Percentiles rank a stretch among this genome's conserved stretches.
Conservation (phyloP, 2,113 vertebrate genomes). For the Trochalopteron elliotii region DNA sequence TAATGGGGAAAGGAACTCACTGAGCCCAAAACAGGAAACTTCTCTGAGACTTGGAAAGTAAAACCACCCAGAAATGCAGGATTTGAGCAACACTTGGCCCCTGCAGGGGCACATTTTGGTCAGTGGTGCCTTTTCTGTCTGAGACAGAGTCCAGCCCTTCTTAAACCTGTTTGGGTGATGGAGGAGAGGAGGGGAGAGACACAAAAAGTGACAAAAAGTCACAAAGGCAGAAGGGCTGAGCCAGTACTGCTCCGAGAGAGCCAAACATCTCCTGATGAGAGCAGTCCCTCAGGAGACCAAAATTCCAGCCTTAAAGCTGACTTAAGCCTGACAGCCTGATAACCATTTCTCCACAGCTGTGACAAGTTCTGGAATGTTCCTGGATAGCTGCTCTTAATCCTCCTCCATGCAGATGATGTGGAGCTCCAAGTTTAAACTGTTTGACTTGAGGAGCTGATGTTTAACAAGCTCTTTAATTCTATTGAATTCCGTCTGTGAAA, state of each 20-base stretch:
- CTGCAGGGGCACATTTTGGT: not conserved
- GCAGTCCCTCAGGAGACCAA: not conserved
- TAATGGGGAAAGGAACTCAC: not conserved
- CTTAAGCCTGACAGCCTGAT: not conserved
- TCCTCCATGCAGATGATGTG: not conserved
- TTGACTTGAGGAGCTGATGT: conserved; percentile 38
- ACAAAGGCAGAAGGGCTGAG: not conserved
- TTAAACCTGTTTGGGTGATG: not conserved
- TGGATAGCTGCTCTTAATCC: not conserved
- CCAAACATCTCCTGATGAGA: not conserved
- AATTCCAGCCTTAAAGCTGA: not conserved
- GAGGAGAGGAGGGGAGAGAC: not conserved
- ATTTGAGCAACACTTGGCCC: not conserved
- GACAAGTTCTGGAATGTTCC: not conserved
- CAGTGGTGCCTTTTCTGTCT: not conserved
- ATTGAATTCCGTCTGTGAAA: conserved; percentile 1
- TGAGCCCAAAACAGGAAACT: not conserved
- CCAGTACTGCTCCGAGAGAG: not conserved
- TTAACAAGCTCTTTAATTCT: conserved; percentile 59
- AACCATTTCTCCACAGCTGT: not conserved
- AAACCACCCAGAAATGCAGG: not conserved
- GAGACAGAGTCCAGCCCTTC: not conserved
- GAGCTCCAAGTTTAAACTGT: not conserved
- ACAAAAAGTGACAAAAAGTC: not conserved
- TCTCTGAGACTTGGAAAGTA: not conserved